These are phyloP conservation scores for Galerucella nymphaeae DNA, from an alignment of 2,888 invertebrate species.

Conservation along the genomic window DNA sequence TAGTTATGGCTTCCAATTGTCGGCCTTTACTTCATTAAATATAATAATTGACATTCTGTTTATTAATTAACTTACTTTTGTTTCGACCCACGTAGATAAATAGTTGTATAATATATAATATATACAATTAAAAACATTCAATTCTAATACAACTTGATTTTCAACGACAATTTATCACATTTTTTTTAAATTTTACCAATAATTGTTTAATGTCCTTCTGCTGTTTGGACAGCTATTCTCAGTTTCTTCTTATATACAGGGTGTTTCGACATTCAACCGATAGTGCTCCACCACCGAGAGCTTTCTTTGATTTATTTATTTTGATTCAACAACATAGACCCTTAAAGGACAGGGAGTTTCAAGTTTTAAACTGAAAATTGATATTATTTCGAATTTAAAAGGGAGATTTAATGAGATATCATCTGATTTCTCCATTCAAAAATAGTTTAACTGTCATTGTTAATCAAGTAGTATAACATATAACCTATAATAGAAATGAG, in stretches of 20 bases:
- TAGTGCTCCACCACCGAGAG: too few species aligned
- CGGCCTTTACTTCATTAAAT: background rate
- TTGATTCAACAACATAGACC: too few species aligned
- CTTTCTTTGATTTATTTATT: too few species aligned
- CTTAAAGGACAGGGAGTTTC: too few species aligned
- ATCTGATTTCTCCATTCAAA: too few species aligned
- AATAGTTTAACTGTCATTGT: conserved; percentile 9
- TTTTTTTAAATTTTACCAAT: background rate
- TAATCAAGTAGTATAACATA: conserved; percentile 15
- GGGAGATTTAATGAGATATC: too few species aligned
- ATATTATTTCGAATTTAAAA: too few species aligned
- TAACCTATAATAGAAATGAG: conserved; percentile 38
- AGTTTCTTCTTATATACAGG: background rate
- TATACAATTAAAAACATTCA: background rate
- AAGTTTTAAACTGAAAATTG: too few species aligned
- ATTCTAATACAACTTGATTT: background rate
- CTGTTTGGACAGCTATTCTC: background rate
- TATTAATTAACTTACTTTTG: background rate
- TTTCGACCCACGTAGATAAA: background rate
- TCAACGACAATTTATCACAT: background rate
- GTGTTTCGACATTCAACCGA: too few species aligned
- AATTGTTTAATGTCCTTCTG: too few species aligned
- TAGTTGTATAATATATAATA: background rate
- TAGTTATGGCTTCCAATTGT: background rate
- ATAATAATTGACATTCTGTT: background rate